A percentile compares a stretch with the other conserved stretches of the same genome.
These are phyloP conservation scores for Fundulus diaphanus DNA, from an alignment of 2,797 vertebrate species.

Conservation along the genomic window DNA sequence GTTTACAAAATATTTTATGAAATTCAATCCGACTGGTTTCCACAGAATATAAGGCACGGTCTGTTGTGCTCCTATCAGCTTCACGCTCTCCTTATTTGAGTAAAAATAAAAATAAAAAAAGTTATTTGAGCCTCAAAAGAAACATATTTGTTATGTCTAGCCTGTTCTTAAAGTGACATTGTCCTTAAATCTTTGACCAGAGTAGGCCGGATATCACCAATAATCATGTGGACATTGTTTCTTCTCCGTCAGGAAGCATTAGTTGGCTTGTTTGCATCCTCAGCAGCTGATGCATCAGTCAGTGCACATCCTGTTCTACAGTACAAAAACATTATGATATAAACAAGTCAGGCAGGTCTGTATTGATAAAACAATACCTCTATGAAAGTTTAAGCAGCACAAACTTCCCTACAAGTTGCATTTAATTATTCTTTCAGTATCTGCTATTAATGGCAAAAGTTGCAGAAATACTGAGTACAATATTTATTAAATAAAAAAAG, in stretches of 20 bases:
- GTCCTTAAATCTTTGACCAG: conserved; percentile 6
- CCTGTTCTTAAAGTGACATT: neutral
- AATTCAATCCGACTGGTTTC: neutral
- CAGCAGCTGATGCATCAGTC: conserved; percentile 7
- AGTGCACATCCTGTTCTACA: conserved; percentile 28
- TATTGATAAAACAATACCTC: neutral
- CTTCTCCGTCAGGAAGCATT: neutral
- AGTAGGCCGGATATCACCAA: conserved; percentile 30
- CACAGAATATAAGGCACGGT: neutral
- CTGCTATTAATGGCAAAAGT: conserved; percentile 2
- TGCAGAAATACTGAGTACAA: neutral
- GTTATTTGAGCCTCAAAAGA: conserved; percentile 8
- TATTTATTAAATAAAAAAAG: neutral
- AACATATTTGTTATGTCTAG: neutral
- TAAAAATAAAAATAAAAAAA: too few relatives aligned
- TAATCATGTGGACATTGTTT: conserved; percentile 24
- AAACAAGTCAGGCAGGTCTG: neutral
- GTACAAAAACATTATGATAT: neutral
- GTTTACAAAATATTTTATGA: neutral
- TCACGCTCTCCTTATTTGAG: neutral
- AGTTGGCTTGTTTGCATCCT: conserved; percentile 19
- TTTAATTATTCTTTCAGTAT: neutral
- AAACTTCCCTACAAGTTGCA: conserved; percentile 6
- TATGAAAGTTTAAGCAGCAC: neutral
- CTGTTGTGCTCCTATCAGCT: neutral